phyloP scores from a whole-genome alignment of 2,797 vertebrate genomes.

The Gymnoscopelus braueri region DNA sequence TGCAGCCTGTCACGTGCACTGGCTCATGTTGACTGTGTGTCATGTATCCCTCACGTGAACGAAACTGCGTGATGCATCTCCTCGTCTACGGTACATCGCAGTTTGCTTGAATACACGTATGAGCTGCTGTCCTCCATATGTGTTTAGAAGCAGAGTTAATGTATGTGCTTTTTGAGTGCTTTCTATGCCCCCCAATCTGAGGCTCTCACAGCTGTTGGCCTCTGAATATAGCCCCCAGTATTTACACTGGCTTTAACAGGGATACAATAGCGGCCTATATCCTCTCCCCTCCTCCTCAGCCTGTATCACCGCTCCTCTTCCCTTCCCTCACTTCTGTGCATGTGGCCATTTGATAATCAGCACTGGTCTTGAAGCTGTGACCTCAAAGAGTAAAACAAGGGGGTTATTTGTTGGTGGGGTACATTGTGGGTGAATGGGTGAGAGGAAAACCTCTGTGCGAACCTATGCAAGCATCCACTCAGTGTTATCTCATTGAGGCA shows the following conservation, averaged over 20 bases:
- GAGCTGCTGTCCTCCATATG: constrained; percentile 17
- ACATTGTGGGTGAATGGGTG: constrained; percentile 13
- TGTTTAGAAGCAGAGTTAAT: constrained; percentile 38
- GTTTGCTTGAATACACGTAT: constrained; percentile 43
- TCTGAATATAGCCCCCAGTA: constrained; percentile 68
- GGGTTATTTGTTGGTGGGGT: constrained; percentile 10
- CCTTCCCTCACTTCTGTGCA: constrained; percentile 37
- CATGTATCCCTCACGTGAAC: constrained; percentile 17
- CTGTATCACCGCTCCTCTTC: constrained; percentile 19
- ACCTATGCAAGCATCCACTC: constrained; percentile 13
- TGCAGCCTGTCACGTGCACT: constrained; percentile 49
- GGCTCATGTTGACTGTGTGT: constrained; percentile 30
- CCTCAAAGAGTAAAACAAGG: not conserved
- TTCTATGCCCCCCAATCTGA: constrained; percentile 34
- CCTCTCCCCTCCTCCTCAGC: constrained; percentile 23
- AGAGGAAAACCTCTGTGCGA: not conserved
- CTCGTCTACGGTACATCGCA: constrained; percentile 48
- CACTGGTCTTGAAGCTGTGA: constrained; percentile 26
- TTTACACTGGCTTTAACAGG: constrained; percentile 60
- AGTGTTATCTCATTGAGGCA: constrained; percentile 48
- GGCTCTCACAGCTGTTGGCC: constrained; percentile 61
- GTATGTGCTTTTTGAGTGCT: constrained; percentile 31
- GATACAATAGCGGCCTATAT: constrained; percentile 61
- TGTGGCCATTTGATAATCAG: constrained; percentile 55
- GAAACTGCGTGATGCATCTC: constrained; percentile 40